Conservation (phyloP, 2,888 invertebrate genomes). For the Eugnorisma glareosa region DNA sequence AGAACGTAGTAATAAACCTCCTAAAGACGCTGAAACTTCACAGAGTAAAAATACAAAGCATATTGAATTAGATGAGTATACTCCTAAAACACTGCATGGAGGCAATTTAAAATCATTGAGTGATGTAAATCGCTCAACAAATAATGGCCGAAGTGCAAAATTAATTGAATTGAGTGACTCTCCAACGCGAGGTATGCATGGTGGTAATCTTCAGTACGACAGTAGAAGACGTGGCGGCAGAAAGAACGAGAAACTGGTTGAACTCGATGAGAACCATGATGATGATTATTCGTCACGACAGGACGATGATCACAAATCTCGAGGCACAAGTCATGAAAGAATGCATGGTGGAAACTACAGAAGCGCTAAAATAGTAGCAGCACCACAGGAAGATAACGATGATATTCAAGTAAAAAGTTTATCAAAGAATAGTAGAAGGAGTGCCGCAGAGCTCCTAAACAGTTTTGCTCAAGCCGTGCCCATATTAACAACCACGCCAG, state of each 20-base stretch:
- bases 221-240: conserved; percentile 63
- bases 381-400: conserved; percentile 57
- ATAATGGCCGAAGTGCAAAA: conserved; percentile 73
- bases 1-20: conserved; percentile 51
- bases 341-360: conserved; percentile 88
- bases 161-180: conserved; percentile 73
- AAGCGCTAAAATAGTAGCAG: conserved; percentile 77
- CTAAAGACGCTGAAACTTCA: conserved; percentile 78
- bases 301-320: conserved; percentile 72
- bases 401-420: conserved; percentile 63
- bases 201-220: conserved; percentile 77
- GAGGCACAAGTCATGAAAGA: conserved; percentile 70
- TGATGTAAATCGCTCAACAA: conserved; percentile 68
- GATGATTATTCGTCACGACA: conserved; percentile 68
- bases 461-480: conserved; percentile 85
- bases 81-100: conserved; percentile 69
- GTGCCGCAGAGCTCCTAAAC: conserved; percentile 81
- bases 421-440: conserved; percentile 70
- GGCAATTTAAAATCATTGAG: conserved; percentile 73
- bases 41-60: conserved; percentile 78
- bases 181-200: conserved; percentile 72
- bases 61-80: conserved; percentile 71
- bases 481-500: conserved; percentile 82
- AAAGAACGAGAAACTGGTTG: conserved; percentile 79
- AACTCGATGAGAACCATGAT: conserved; percentile 76